phyloP scores from a whole-genome alignment of 2,888 invertebrate species.

The Orthosia gothica region DNA sequence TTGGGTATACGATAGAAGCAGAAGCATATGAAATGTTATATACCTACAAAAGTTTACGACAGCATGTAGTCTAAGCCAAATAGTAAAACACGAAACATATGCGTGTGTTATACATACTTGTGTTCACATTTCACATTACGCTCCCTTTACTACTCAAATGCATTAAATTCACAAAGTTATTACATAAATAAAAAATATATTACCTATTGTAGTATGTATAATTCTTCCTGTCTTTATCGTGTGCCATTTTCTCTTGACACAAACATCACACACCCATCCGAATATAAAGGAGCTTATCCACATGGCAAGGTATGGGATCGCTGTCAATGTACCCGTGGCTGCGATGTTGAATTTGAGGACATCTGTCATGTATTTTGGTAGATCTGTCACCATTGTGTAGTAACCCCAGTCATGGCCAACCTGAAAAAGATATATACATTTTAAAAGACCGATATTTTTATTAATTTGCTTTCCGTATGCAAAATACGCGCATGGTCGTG shows the following conservation, averaged over 20 bases:
- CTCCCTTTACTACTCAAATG: no score
- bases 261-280: conserved; percentile 94
- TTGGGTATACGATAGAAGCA: no score
- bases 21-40: no score
- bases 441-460: not conserved
- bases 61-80: not conserved
- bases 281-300: conserved; percentile 93
- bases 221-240: conserved; percentile 92
- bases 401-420: conserved; percentile 93
- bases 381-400: conserved; percentile 94
- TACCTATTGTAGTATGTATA: conserved; percentile 93
- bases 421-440: conserved; percentile 70
- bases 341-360: conserved; percentile 93
- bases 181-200: conserved; percentile 38
- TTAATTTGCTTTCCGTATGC: no score
- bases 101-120: no score
- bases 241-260: conserved; percentile 92
- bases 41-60: no score
- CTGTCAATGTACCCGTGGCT: conserved; percentile 92
- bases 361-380: conserved; percentile 94
- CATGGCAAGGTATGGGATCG: conserved; percentile 93
- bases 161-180: no score
- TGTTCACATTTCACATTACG: no score
- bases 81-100: no score
- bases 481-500: no score